Evolutionary conservation across 2,888 invertebrate species (phyloP).

Genomic region (Shargacucullia verbasci): DNA sequence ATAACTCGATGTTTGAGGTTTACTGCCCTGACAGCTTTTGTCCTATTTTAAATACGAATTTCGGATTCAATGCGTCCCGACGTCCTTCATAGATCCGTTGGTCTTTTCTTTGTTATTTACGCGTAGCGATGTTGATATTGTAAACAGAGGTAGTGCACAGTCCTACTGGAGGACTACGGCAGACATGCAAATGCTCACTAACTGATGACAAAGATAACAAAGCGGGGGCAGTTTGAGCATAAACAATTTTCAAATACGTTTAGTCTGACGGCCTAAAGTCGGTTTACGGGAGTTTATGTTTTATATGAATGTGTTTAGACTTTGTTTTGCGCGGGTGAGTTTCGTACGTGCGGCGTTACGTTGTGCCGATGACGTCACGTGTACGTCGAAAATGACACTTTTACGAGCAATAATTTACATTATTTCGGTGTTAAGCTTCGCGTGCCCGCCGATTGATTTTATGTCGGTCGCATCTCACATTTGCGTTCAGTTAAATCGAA

Average conservation of each 20-base stretch:
- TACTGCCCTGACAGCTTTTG: slow-evolving; percentile 87
- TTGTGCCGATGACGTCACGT: slow-evolving; percentile 80
- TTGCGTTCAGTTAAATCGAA: slow-evolving; percentile 86
- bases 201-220: slow-evolving; percentile 82
- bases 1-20: slow-evolving; percentile 78
- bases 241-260: slow-evolving; percentile 74
- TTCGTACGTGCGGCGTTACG: slow-evolving; percentile 60
- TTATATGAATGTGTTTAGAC: slow-evolving; percentile 57
- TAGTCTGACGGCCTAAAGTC: slow-evolving; percentile 52
- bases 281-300: slow-evolving; percentile 59
- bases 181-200: slow-evolving; percentile 78
- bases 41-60: slow-evolving; percentile 85
- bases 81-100: slow-evolving; percentile 62
- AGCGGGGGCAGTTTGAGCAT: slow-evolving; percentile 76
- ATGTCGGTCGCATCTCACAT: slow-evolving; percentile 86
- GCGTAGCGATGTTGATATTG: slow-evolving; percentile 51
- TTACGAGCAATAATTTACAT: slow-evolving; percentile 89
- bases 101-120: slow-evolving; percentile 56
- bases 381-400: slow-evolving; percentile 88
- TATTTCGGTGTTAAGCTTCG: slow-evolving; percentile 87
- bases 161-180: slow-evolving; percentile 57
- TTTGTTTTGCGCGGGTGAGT: slow-evolving; percentile 55
- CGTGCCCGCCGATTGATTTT: slow-evolving; percentile 88
- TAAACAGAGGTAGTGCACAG: slow-evolving; percentile 58
- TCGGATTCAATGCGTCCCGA: slow-evolving; percentile 76